Base-by-base conservation (phyloP, 2,797 vertebrate genomes). In the Halcyon smyrnensis region DNA sequence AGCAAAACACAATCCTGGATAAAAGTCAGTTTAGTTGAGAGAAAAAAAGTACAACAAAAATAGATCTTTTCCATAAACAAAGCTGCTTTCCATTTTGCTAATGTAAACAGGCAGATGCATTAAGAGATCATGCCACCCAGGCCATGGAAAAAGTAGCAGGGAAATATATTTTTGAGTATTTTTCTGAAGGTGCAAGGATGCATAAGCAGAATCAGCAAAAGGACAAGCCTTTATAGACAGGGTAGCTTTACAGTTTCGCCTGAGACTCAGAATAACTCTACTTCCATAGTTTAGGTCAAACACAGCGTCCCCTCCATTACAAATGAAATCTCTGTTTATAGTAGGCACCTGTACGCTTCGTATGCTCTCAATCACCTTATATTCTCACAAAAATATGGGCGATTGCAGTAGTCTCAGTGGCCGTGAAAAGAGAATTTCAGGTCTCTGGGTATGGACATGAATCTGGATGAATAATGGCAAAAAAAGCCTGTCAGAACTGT, bases 61-160 rank as follows among this genome's bases (percentile, higher is more conserved):
- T 98, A 98, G 97, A 96, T 97, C 97, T 97, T 98, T 98, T 98
- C 98, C 98, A 98, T 98, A 98, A 98, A 98, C 98, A 98, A 98
- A 98, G 97, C 97, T 98, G 98, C 98, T 98, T 98, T 97, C 97
- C 94, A 93, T 98, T 97, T 97, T 95, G 86, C 92, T 95, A 97
- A 96, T 73, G 46, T 98, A 98, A 98, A 98, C 97, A 97, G 97
- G 96, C 96, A 97, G 97, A 97, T 97, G 97, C 94, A 84, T 94
- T 91, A 91, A 93, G 95, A 97, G 97, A 95, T 80, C 91, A 77
- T 97, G 97, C 97, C 97, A 98, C 96, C 97, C 96, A 96, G 96
- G 68, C 79, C 94, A 75, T 93, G 95, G 82, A 96, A 94, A 95
- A 90, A 95, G 85, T 69, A 93, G 43, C 37, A 85, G 30, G 43